phyloP scores from a whole-genome alignment of 2,113 vertebrate genomes.

The Lampris incognitus region DNA sequence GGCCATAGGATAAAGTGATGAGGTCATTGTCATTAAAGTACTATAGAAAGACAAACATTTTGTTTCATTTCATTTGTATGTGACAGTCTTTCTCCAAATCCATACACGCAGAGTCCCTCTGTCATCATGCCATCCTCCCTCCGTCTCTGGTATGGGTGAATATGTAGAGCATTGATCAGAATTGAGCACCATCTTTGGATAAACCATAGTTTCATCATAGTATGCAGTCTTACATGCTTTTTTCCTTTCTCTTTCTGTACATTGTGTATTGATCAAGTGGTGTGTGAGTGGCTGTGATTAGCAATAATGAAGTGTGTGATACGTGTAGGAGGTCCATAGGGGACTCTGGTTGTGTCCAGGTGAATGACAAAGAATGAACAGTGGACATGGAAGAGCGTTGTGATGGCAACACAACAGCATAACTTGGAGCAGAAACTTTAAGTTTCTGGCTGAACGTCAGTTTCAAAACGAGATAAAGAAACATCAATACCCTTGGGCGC shows the following conservation, averaged over 20 bases:
- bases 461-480: slow-evolving; percentile 61
- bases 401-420: slow-evolving; percentile 20
- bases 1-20: too few species aligned
- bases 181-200: not conserved
- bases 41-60: too few species aligned
- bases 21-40: too few species aligned
- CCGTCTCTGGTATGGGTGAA: too few species aligned
- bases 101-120: too few species aligned
- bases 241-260: not conserved
- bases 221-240: not conserved
- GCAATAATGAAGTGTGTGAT: not conserved
- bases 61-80: too few species aligned
- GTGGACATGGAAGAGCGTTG: slow-evolving; percentile 41
- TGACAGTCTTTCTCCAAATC: too few species aligned
- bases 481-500: slow-evolving; percentile 61
- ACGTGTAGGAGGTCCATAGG: slow-evolving; percentile 3
- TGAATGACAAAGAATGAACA: slow-evolving; percentile 5
- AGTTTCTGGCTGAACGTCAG: slow-evolving; percentile 33
- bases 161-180: too few species aligned
- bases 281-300: too few species aligned
- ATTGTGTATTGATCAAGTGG: not conserved
- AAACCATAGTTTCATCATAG: not conserved
- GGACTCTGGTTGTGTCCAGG: not conserved
- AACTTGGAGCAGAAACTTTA: slow-evolving; percentile 59
- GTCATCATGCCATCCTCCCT: too few species aligned